phyloP scores from a whole-genome alignment of 2,797 vertebrate genomes.

The Pangasius sanitwongsei region DNA sequence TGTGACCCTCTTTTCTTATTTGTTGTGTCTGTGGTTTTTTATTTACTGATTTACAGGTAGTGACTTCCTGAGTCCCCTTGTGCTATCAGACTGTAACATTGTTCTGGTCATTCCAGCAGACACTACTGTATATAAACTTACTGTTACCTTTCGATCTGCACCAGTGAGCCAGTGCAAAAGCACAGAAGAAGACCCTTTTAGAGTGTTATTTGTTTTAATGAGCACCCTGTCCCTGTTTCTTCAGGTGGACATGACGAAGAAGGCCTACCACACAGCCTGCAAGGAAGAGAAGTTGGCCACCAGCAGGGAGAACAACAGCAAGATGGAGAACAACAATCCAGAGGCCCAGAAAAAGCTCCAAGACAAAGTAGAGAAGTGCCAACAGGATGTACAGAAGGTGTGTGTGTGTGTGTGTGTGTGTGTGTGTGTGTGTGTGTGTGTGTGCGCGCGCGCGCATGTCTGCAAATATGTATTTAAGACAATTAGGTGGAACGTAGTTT shows the following conservation, averaged over 20 bases:
- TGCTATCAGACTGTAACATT: not conserved
- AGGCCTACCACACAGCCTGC: constrained; percentile 88
- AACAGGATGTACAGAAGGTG: constrained; percentile 95
- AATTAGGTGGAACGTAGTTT: too few relatives aligned
- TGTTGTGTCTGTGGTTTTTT: not conserved
- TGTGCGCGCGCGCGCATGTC: not conserved
- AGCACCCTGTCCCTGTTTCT: constrained; percentile 13
- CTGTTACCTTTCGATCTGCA: too few relatives aligned
- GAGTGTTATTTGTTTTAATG: not conserved
- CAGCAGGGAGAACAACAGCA: constrained; percentile 90
- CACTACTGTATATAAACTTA: not conserved
- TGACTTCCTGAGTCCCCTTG: not conserved
- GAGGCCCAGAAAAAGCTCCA: constrained; percentile 95
- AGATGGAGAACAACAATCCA: constrained; percentile 90
- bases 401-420: not conserved
- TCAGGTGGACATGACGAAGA: constrained; percentile 87
- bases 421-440: constrained; percentile 60
- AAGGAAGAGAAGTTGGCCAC: constrained; percentile 95
- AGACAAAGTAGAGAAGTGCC: constrained; percentile 96
- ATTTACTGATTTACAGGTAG: not conserved
- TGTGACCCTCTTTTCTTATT: not conserved
- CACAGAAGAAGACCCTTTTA: not conserved
- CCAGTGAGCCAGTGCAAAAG: not conserved
- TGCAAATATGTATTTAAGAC: constrained; percentile 12
- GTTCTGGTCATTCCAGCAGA: not conserved